Conservation (phyloP, 2,888 invertebrate species). For the Byasa hedistus region DNA sequence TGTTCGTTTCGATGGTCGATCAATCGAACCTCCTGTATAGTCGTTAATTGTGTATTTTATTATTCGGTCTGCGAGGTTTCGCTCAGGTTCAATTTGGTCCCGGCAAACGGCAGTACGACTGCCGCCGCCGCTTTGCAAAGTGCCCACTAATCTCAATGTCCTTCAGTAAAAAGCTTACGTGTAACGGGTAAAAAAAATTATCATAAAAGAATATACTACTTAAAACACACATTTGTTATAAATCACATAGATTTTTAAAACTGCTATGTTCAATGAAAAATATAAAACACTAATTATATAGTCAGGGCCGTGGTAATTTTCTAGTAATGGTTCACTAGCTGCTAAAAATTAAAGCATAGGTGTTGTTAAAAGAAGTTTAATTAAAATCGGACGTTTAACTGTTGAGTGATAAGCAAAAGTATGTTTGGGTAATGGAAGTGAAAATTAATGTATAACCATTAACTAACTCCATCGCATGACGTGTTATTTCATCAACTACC, state of each 20-base stretch:
- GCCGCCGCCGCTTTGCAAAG: slow-evolving; percentile 42
- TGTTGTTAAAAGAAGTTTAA: slow-evolving; percentile 38
- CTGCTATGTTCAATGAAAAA: no score
- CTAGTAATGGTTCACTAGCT: not conserved
- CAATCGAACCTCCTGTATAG: slow-evolving; percentile 38
- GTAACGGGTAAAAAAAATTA: not conserved
- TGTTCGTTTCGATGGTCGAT: slow-evolving; percentile 26
- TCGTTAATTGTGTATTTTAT: slow-evolving; percentile 53
- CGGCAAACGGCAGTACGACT: slow-evolving; percentile 48
- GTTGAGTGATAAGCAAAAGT: slow-evolving; percentile 47
- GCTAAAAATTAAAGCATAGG: not conserved
- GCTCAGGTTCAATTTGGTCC: slow-evolving; percentile 42
- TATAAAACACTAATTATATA: no score
- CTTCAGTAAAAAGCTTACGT: not conserved
- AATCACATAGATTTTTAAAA: not conserved
- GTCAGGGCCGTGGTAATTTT: not conserved
- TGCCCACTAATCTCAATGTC: slow-evolving; percentile 22
- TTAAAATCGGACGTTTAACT: slow-evolving; percentile 50
- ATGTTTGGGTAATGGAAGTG: slow-evolving; percentile 49
- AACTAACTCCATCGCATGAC: not conserved
- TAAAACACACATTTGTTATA: not conserved
- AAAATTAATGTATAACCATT: slow-evolving; percentile 36
- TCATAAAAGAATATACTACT: no score
- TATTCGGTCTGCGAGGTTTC: slow-evolving; percentile 49
- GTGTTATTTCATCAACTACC: not conserved